Evolutionary conservation across 2,888 invertebrate genomes (phyloP).

Genomic region (Emmelina monodactyla): DNA sequence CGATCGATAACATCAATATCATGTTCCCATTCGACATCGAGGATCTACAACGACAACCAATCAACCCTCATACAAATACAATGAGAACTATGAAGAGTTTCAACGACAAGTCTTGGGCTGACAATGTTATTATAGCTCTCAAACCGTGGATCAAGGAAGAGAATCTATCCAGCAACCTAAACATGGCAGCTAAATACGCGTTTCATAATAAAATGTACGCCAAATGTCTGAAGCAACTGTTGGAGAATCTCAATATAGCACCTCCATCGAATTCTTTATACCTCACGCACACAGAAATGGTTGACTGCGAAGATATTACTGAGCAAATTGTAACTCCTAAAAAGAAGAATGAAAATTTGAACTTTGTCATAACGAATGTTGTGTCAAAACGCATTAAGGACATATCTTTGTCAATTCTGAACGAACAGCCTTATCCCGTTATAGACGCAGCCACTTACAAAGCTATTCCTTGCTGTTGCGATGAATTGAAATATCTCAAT

Average conservation of each 20-base stretch:
- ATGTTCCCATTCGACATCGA: slow-evolving; percentile 49
- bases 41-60: slow-evolving; percentile 30
- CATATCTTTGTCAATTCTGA: slow-evolving; percentile 42
- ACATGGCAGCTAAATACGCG: slow-evolving; percentile 50
- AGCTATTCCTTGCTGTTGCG: slow-evolving; percentile 42
- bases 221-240: slow-evolving; percentile 34
- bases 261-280: slow-evolving; percentile 26
- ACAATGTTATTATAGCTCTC: slow-evolving; percentile 38
- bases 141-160: slow-evolving; percentile 43
- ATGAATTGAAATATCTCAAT: slow-evolving; percentile 34
- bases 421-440: slow-evolving; percentile 38
- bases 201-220: slow-evolving; percentile 38
- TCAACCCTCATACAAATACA: slow-evolving; percentile 37
- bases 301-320: slow-evolving; percentile 14
- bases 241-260: slow-evolving; percentile 33
- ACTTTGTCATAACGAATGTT: slow-evolving; percentile 34
- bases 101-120: slow-evolving; percentile 45
- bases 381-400: slow-evolving; percentile 52
- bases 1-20: slow-evolving; percentile 41
- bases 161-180: slow-evolving; percentile 30
- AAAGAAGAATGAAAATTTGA: slow-evolving; percentile 31
- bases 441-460: slow-evolving; percentile 29
- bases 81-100: slow-evolving; percentile 36
- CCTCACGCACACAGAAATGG: slow-evolving; percentile 28
- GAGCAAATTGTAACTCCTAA: slow-evolving; percentile 15